These are phyloP conservation scores for Psilopsiagon aurifrons DNA, from an alignment of 2,113 vertebrate species.

Conservation along the genomic window DNA sequence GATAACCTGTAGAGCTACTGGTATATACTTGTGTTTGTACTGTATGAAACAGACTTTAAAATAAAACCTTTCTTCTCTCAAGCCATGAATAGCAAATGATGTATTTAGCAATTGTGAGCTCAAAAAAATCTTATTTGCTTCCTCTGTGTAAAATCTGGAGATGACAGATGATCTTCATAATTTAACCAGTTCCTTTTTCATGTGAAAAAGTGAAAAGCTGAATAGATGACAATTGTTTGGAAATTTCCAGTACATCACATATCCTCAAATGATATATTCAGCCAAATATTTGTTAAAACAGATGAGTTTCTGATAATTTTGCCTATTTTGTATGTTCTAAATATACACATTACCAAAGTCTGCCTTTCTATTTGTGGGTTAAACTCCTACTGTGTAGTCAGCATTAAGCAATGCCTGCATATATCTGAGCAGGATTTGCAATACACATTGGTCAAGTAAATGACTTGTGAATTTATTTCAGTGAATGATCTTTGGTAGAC, in stretches of 20 bases:
- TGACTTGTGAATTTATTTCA: background rate
- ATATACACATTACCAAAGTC: background rate
- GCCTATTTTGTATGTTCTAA: background rate
- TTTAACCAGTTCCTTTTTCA: background rate
- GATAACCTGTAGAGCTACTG: background rate
- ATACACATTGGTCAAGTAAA: background rate
- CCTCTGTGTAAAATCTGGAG: background rate
- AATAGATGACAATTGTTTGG: background rate
- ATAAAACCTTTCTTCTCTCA: slow-evolving; percentile 50
- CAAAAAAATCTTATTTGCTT: background rate
- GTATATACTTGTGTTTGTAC: slow-evolving; percentile 12
- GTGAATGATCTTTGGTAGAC: background rate
- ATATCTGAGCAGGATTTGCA: background rate
- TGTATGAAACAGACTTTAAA: slow-evolving; percentile 41
- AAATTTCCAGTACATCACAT: background rate
- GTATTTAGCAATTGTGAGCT: background rate
- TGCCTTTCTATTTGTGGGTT: background rate
- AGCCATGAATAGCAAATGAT: slow-evolving; percentile 6
- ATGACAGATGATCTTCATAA: background rate
- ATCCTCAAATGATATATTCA: background rate
- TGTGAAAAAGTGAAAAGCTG: background rate
- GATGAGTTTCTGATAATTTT: background rate
- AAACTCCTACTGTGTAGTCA: background rate
- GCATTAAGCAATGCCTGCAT: background rate
- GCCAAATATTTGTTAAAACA: background rate